phyloP scores from a whole-genome alignment of 2,888 invertebrate species.

The Osmoderma eremita region DNA sequence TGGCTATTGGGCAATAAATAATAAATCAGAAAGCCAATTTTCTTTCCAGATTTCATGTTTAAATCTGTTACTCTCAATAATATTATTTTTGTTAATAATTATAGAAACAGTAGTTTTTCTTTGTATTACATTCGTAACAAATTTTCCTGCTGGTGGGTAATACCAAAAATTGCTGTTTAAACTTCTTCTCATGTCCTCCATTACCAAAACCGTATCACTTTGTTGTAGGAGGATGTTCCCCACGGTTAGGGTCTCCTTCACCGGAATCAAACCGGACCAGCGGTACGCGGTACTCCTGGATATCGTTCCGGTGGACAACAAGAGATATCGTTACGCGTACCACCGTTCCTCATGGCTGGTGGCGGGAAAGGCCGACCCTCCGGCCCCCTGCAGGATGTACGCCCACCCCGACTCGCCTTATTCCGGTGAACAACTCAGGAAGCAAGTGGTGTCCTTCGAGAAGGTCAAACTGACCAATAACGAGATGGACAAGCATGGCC shows the following conservation, averaged over 20 bases:
- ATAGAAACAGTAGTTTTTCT: too few species aligned
- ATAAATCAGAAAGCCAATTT: too few species aligned
- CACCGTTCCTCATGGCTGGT: conserved; percentile 98
- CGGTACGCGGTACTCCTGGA: conserved; percentile 94
- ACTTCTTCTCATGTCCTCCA: conserved; percentile 30
- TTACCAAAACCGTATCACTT: conserved; percentile 43
- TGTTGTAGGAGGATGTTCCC: conserved; percentile 95
- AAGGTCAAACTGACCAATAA: conserved; percentile 99
- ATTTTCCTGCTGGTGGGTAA: too few species aligned
- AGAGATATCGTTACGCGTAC: conserved; percentile 97
- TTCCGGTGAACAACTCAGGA: conserved; percentile 92
- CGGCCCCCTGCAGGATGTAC: conserved; percentile 91
- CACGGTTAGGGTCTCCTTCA: conserved; percentile 93
- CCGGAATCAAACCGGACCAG: conserved; percentile 82
- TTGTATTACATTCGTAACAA: too few species aligned
- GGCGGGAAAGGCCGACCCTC: conserved; percentile 98
- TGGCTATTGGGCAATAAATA: too few species aligned
- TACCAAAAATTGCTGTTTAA: neutral
- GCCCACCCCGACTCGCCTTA: conserved; percentile 97
- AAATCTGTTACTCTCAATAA: too few species aligned
- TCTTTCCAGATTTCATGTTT: too few species aligned
- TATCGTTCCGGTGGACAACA: conserved; percentile 96
- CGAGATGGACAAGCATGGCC: conserved; percentile 95
- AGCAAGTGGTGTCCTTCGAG: conserved; percentile 97
- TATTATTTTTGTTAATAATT: too few species aligned